Evolutionary conservation across 1,140 invertebrate genomes (phyloP).

Genomic region (Drosophila gunungcola): DNA sequence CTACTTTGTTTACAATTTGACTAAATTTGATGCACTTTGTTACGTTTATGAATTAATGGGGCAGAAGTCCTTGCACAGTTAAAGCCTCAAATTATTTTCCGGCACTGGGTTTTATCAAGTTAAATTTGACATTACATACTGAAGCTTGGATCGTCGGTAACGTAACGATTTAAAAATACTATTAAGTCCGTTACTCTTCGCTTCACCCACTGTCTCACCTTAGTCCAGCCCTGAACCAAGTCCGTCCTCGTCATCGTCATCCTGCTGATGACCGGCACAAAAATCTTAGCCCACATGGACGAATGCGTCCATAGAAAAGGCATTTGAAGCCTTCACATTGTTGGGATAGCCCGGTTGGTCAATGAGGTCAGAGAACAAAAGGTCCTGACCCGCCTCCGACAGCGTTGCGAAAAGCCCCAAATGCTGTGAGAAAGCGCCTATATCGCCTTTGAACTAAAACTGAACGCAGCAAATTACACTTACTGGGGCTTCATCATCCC

Average conservation of each 20-base stretch:
- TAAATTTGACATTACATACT: too few relatives aligned
- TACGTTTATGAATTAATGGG: too few relatives aligned
- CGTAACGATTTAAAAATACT: not conserved
- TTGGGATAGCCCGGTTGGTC: slow-evolving; percentile 67
- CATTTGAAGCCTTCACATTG: slow-evolving; percentile 74
- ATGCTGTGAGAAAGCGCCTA: slow-evolving; percentile 24
- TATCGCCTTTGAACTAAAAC: slow-evolving; percentile 60
- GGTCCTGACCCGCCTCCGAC: slow-evolving; percentile 35
- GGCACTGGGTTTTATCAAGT: too few relatives aligned
- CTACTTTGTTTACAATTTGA: too few relatives aligned
- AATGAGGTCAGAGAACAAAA: slow-evolving; percentile 72
- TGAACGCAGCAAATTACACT: slow-evolving; percentile 69
- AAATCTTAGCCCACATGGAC: slow-evolving; percentile 77
- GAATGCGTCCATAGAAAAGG: slow-evolving; percentile 76
- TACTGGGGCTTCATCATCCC: slow-evolving; percentile 59
- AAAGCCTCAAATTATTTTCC: too few relatives aligned
- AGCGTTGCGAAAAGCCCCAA: slow-evolving; percentile 6
- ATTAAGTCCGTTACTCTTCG: slow-evolving; percentile 44
- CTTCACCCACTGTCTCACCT: slow-evolving; percentile 56
- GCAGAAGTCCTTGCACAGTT: too few relatives aligned
- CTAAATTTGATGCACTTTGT: too few relatives aligned
- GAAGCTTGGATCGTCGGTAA: not conserved
- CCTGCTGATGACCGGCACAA: slow-evolving; percentile 74
- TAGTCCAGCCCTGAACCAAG: slow-evolving; percentile 6
- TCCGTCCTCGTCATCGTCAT: slow-evolving; percentile 27